Evolutionary conservation across 2,888 invertebrate species (phyloP).

Genomic region (Neoscelio sp.): DNA sequence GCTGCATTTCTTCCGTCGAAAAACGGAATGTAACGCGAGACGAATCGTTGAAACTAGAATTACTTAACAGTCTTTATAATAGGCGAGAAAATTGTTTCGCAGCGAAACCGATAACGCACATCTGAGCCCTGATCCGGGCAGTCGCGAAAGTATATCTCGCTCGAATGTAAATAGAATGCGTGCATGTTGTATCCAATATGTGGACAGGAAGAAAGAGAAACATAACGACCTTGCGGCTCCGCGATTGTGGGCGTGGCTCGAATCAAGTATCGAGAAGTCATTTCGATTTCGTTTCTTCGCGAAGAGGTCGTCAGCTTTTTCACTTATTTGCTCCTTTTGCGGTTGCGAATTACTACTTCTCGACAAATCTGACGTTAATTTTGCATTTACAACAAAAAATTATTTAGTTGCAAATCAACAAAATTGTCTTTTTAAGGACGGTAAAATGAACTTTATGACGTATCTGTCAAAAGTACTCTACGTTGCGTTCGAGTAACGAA

Average conservation of each 20-base stretch:
- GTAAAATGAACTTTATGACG: too few relatives aligned
- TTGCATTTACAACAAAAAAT: too few relatives aligned
- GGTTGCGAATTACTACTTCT: constrained; percentile 32
- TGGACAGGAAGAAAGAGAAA: constrained; percentile 66
- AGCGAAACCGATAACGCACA: constrained; percentile 44
- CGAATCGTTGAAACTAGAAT: constrained; percentile 43
- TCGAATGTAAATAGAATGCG: constrained; percentile 62
- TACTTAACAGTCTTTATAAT: constrained; percentile 53
- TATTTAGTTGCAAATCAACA: too few relatives aligned
- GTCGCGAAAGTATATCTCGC: constrained; percentile 57
- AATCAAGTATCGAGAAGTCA: constrained; percentile 70
- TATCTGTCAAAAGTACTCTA: too few relatives aligned
- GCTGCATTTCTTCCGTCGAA: constrained; percentile 50
- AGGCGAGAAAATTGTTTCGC: constrained; percentile 45
- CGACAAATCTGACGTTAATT: constrained; percentile 34
- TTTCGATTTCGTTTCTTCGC: constrained; percentile 75
- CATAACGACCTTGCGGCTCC: constrained; percentile 71
- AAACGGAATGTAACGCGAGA: constrained; percentile 48
- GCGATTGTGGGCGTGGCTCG: constrained; percentile 66
- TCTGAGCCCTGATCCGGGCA: constrained; percentile 17
- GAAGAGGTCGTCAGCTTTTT: constrained; percentile 61
- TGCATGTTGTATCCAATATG: constrained; percentile 42
- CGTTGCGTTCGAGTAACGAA: too few relatives aligned
- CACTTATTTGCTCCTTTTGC: constrained; percentile 30
- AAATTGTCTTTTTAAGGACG: too few relatives aligned